These are phyloP conservation scores for Sebastes alutus DNA, from an alignment of 2,797 vertebrate genomes.

Conservation along the genomic window DNA sequence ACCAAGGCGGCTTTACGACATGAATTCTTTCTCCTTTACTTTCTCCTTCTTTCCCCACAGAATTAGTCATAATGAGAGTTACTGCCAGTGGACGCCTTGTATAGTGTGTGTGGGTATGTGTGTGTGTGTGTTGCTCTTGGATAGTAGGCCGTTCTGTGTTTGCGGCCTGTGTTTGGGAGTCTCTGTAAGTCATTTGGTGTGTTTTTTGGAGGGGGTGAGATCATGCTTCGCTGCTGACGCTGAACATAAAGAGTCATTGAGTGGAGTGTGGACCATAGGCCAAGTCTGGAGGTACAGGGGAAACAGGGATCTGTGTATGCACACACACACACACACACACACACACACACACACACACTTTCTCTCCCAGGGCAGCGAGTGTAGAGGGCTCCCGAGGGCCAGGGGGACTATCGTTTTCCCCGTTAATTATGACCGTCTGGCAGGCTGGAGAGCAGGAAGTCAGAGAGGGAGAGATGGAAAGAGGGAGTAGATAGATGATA, in stretches of 20 bases:
- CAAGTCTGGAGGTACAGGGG: conserved; percentile 78
- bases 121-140: conserved; percentile 70
- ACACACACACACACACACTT: conserved; percentile 39
- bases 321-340: conserved; percentile 43
- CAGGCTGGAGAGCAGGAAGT: conserved; percentile 85
- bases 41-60: conserved; percentile 40
- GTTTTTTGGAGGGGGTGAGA: conserved; percentile 78
- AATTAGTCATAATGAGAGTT: conserved; percentile 59
- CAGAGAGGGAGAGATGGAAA: conserved; percentile 69
- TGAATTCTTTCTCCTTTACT: conserved; percentile 7
- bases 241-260: conserved; percentile 86
- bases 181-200: conserved; percentile 76
- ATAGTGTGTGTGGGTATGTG: conserved; percentile 5
- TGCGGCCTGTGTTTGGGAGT: conserved; percentile 71
- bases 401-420: conserved; percentile 85
- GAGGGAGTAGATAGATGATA: conserved; percentile 74
- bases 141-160: conserved; percentile 62
- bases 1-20: not conserved
- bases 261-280: conserved; percentile 74
- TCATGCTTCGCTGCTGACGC: conserved; percentile 80
- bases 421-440: conserved; percentile 88
- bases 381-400: conserved; percentile 81
- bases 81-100: conserved; percentile 47
- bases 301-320: conserved; percentile 57
- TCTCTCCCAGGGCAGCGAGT: conserved; percentile 69